Evolutionary conservation across 2,797 vertebrate genomes (phyloP), one percentile per base, ranked within the genome.

Genomic region (Graptemys geographica): DNA sequence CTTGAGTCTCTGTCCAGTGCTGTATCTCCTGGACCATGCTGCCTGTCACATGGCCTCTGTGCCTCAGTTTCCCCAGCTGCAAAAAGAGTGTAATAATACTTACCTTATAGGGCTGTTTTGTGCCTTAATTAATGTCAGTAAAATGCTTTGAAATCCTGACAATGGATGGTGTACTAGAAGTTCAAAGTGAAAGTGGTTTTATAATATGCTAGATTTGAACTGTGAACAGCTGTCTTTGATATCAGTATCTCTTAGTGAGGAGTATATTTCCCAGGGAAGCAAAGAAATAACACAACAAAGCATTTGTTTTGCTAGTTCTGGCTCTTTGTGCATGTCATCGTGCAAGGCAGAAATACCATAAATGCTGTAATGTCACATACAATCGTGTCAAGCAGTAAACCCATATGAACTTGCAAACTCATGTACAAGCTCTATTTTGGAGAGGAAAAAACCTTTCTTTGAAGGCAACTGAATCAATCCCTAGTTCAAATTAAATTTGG

Each of bases 401-500:
- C 89, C 90, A 97, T 98, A 98, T 98, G 98, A 98, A 98, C 97
- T 98, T 98, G 98, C 97, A 93, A 97, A 97, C 96, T 97, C 97
- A 98, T 97, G 96, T 91, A 94, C 95, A 88, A 94, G 97, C 94
- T 98, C 97, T 97, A 88, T 98, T 98, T 98, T 97, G 95, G 95
- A 98, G 95, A 95, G 94, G 89, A 91, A 97, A 91, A 97, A 97
- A 96, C 93, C 96, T 97, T 95, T 86, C 97, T 98, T 98, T 98
- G 97, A 98, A 98, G 96, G 95, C 97, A 98, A 96, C 87, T 91
- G 97, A 98, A 98, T 98, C 98, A 98, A 98, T 98, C 96, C 96
- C 89, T 87, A 96, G 87, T 97, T 98, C 97, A 98, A 98, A 98
- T 98, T 98, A 98, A 98, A 98, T 98, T 97, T 98, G 96, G 96